Base-by-base conservation (phyloP, 2,888 invertebrate genomes). In the Erebia palarica region DNA sequence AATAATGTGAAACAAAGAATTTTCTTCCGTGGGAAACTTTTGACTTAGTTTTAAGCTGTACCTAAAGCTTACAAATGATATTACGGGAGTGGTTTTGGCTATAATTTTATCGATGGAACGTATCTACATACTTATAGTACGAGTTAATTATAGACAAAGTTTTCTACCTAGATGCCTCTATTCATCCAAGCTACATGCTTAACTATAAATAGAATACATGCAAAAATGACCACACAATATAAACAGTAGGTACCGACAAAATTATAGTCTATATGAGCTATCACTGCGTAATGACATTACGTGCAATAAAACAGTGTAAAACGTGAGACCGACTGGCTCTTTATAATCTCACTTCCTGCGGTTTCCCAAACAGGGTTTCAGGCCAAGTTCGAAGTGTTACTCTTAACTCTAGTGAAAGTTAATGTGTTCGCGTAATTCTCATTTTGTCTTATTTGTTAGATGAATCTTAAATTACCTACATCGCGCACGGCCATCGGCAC, bases 391-490 rank as follows among this genome's bases (percentile, higher is more conserved):
- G 79, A 82, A 76, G 78, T 79, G 82, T 81, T 81, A 58, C 13
- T 58, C 57, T 27, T 58, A 58, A 82, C 78, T 84, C 75, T 80
- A 91, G 92, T 90, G 92, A 92, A 92, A 92, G 92, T 92, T 86
- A 86, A 88, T 82, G 79, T 86, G 86, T 82, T 90, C 84, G 86
- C 84, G 85, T 83, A 85, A 86, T 88, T 90, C 84, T 86, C 84
- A 86, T 83, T 86, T 86, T 80, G 81, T 79, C 87, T 89, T 89
- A 91, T 84, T 84, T 83, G 76, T 78, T 82, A 86, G 87, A 90
- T 90, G 90, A 89, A 90, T 90, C 86, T 88, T 83, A 90, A 91
- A 92, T 91, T 89, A 86, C 88, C 83, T 82, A 86, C 88, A 83
- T 82, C 81, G 84, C 83, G 85, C 88, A 86, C 87, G 83, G 85